Evolutionary conservation across 2,113 vertebrate species (phyloP).

Genomic region (Corythornis cristatus): DNA sequence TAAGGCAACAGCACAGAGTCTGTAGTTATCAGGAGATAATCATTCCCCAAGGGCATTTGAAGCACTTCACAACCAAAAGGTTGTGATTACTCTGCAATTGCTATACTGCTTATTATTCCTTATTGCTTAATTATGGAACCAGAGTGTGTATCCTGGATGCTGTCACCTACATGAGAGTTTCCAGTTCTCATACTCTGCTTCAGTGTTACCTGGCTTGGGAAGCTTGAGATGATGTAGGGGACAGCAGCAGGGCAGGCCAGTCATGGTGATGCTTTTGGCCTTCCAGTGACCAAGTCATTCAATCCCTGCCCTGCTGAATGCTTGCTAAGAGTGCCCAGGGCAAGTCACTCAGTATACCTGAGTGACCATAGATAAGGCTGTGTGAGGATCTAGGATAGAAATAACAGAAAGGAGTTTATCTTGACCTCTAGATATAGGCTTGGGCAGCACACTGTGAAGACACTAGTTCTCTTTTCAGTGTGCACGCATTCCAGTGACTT

Average conservation of each 20-base stretch:
- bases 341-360: background rate
- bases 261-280: background rate
- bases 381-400: background rate
- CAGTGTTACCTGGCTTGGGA: fast-evolving
- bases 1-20: slow-evolving; percentile 32
- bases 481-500: background rate
- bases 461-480: background rate
- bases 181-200: background rate
- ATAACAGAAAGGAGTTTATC: background rate
- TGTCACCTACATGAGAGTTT: slow-evolving; percentile 7
- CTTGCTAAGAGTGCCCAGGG: background rate
- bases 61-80: slow-evolving; percentile 59
- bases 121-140: slow-evolving; percentile 62
- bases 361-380: background rate
- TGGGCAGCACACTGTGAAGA: fast-evolving
- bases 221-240: background rate
- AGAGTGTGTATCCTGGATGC: slow-evolving; percentile 24
- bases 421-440: background rate
- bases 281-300: background rate
- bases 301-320: background rate
- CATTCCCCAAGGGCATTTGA: slow-evolving; percentile 54
- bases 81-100: slow-evolving; percentile 62
- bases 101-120: slow-evolving; percentile 60
- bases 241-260: background rate
- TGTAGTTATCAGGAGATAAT: slow-evolving; percentile 65